Base-by-base conservation (phyloP, 2,888 invertebrate species). In the Aspidiotus destructor region DNA sequence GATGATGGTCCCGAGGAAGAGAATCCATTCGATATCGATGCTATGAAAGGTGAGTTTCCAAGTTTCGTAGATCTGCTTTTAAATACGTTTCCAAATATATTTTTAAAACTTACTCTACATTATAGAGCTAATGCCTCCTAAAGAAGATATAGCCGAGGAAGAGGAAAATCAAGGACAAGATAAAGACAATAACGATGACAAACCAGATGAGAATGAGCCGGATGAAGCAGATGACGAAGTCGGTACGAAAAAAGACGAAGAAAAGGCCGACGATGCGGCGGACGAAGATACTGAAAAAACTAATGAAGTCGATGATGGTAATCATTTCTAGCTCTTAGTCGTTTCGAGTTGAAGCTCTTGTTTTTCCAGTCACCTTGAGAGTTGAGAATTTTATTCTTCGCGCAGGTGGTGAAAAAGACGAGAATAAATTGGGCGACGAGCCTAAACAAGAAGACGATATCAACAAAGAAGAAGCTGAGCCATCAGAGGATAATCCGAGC, bases 11-110 rank as follows among this genome's bases (percentile, higher is more conserved):
- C 81, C 69, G 85, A 86, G 41, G 85, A 86, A 40, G 87, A 89
- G 72, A 89, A 92, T 83, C 91, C 91, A 0, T 91, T 92, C 75
- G 92, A 92, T 76, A 85, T 91, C 70, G 91, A 92, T 74, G 81
- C 83, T 13, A 88, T 88, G 84, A 89, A 89, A 76, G 86, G 82
- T 70, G 76, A 11, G 48, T 11, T 48, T 48, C 3, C 5, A 3
- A 28, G 28, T 3, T 28, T 5, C 28, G 5, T 28, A 5, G 1
- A 54, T 2, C 17, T 54, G 5, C 17, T 9, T 54, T 9, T 8
- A 9, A 16, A 55, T 10, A 17, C 3, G 55, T 55, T 55, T 5
- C 10, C 28, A 2, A 40, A 54, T 7, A 3, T 6, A 40, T 3
- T 11, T 58, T 40, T 58, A 6, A 55, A 40, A 8, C 28, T 5